phyloP scores from a whole-genome alignment of 2,888 invertebrate genomes.

The Pasiphila rectangulata region DNA sequence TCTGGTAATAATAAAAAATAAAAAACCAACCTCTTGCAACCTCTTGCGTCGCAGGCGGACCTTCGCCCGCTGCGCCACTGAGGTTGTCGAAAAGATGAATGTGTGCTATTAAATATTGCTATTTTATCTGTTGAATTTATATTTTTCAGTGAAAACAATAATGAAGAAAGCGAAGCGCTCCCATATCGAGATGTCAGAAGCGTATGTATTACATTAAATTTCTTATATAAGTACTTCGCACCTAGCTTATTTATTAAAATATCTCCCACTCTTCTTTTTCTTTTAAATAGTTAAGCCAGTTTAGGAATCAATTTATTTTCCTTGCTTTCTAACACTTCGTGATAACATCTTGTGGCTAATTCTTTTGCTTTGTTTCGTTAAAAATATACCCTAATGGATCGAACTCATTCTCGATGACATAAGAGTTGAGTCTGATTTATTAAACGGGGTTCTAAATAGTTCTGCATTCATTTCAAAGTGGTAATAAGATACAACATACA shows the following conservation, averaged over 20 bases:
- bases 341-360: slow-evolving; percentile 1
- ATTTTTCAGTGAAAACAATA: slow-evolving; percentile 90
- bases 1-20: too few relatives aligned
- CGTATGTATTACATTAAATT: slow-evolving; percentile 83
- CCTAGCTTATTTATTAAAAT: background rate
- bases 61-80: too few relatives aligned
- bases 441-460: too few relatives aligned
- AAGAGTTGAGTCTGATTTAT: too few relatives aligned
- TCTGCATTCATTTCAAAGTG: too few relatives aligned
- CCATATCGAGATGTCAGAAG: slow-evolving; percentile 90
- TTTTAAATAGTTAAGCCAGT: background rate
- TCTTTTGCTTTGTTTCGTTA: background rate
- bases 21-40: too few relatives aligned
- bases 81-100: too few relatives aligned
- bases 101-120: too few relatives aligned
- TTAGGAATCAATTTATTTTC: background rate
- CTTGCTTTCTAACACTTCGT: background rate
- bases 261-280: background rate
- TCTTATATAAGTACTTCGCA: background rate
- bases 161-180: slow-evolving; percentile 93
- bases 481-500: too few relatives aligned
- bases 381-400: too few relatives aligned
- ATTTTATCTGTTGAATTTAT: slow-evolving; percentile 6
- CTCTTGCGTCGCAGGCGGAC: too few relatives aligned
- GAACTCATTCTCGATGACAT: too few relatives aligned